phyloP scores from a whole-genome alignment of 2,113 vertebrate genomes.

The Cyphomyrus discorhynchus region DNA sequence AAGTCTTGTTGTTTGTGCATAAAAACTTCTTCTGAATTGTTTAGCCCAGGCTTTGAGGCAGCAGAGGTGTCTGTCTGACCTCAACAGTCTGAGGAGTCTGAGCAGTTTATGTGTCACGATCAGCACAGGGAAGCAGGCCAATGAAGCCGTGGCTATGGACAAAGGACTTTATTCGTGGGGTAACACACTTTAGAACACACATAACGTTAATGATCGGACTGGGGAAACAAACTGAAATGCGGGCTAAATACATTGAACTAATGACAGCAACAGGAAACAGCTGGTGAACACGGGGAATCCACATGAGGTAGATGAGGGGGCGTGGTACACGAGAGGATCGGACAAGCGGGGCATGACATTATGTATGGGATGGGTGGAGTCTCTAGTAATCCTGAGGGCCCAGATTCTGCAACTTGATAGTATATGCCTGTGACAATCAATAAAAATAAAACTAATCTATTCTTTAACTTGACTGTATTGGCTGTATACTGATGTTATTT shows the following conservation, averaged over 20 bases:
- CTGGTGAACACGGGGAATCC: no score
- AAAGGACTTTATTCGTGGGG: no score
- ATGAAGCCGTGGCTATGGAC: no score
- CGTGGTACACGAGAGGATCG: no score
- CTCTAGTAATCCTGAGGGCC: neutral
- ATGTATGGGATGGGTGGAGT: neutral
- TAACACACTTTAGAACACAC: no score
- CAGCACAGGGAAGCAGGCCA: no score
- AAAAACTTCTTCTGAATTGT: neutral
- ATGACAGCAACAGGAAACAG: no score
- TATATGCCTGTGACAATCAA: neutral
- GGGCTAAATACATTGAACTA: no score
- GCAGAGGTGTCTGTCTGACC: neutral
- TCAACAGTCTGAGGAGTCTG: neutral
- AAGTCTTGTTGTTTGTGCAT: neutral
- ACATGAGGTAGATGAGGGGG: no score
- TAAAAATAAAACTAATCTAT: neutral
- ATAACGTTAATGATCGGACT: no score
- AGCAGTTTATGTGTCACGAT: neutral
- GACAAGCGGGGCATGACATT: neutral
- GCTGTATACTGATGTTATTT: neutral
- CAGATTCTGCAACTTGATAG: neutral
- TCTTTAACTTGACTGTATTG: neutral
- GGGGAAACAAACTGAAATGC: no score
- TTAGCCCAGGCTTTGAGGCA: neutral